Evolutionary conservation across 1,140 invertebrate species (phyloP), one percentile per base, ranked within the genome.

Genomic region (Brachionus angularis): DNA sequence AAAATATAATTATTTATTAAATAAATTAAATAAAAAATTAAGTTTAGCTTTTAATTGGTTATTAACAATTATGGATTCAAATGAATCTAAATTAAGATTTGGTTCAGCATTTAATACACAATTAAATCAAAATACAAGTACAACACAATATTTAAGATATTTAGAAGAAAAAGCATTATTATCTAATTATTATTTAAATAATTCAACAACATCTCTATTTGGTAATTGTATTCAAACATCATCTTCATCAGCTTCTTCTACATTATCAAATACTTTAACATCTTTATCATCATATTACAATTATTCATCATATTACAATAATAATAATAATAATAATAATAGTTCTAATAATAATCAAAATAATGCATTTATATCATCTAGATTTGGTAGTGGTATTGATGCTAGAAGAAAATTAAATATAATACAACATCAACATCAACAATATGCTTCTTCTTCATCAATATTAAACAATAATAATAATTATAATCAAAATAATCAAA

Each of bases 1-100:
- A 47, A n/a, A 16, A 12, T 8, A 7, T 5, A 7, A 27, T 10
- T 1, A 31, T 4, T 29, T 50, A 14, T 73, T 84, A 82, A 84
- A 86, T 21, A 91, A 91, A 78, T 83, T 96, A 39, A 92, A 96
- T 79, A 86, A 86, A 34, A 88, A 90, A 71, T 84, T 98, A 31
- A 91, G 91, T 78, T 87, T 89, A 1, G 94, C 92, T 0, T 99
- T 96, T 96, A 89, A 96, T 78, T 99, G 96, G 96, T 81, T 99
- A 31, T 85, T 96, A 49, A 91, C 89, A 0, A 91, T 98, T 1
- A 95, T 98, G 93, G 96, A 99, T 77, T 91, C 93, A 7, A 96
- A 93, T 0, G 96, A 99, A 81, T 91, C 93, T 1, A 95, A 98
- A 79, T 79, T 99, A 1, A 87, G 93, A 94, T 81, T 81, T 80